Evolutionary conservation across 2,113 vertebrate genomes (phyloP).

Genomic region (Beaufortia kweichowensis): DNA sequence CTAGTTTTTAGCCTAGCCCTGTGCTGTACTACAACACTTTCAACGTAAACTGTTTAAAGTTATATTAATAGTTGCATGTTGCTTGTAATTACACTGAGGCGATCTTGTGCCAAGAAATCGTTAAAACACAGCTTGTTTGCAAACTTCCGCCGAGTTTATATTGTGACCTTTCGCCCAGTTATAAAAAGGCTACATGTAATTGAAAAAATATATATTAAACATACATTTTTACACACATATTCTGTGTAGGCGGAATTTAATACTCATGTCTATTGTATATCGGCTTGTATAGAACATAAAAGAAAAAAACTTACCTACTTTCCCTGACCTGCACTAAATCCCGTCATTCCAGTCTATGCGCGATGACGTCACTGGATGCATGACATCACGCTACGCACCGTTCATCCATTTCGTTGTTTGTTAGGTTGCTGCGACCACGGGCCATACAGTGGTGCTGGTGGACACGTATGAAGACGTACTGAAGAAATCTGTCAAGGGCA

Average conservation of each 20-base stretch:
- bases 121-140: neutral
- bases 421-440: conserved; percentile 89
- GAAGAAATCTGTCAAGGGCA: conserved; percentile 83
- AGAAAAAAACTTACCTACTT: no score
- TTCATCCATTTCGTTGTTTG: neutral
- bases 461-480: conserved; percentile 91
- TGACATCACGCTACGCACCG: neutral
- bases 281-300: neutral
- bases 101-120: neutral
- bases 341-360: neutral
- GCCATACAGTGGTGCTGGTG: conserved; percentile 90
- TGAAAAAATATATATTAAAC: no score
- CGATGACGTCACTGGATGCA: neutral
- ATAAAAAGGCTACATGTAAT: no score
- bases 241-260: neutral
- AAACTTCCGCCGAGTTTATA: neutral
- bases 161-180: conserved; percentile 27
- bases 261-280: neutral
- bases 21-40: neutral
- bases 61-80: neutral
- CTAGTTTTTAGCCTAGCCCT: neutral
- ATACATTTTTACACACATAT: no score
- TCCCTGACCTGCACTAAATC: no score
- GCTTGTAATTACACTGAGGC: neutral
- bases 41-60: neutral